phyloP scores from a whole-genome alignment of 2,888 invertebrate genomes.

The Gisinianus flammeolus region DNA sequence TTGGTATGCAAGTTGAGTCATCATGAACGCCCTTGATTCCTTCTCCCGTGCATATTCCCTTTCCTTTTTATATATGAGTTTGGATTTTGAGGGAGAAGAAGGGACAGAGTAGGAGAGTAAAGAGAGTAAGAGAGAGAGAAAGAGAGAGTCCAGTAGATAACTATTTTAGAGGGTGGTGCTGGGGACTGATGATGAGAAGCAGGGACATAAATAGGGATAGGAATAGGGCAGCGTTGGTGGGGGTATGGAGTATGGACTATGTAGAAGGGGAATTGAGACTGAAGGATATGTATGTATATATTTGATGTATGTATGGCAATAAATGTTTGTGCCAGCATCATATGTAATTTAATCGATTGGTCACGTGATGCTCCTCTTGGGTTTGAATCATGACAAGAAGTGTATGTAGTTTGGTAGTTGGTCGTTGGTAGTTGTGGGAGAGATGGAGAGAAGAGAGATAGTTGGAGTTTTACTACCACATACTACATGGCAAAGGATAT shows the following conservation, averaged over 20 bases:
- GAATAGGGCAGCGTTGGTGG: no score
- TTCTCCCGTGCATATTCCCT: not conserved
- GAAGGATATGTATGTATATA: no score
- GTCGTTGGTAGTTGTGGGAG: no score
- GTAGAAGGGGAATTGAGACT: conserved; percentile 13
- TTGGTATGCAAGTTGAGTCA: not conserved
- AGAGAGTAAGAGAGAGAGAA: not conserved
- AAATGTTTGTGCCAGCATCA: conserved; percentile 35
- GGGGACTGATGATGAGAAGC: no score
- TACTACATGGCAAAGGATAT: not conserved
- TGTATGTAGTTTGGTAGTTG: no score
- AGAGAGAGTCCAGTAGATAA: not conserved
- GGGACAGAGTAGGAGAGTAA: not conserved
- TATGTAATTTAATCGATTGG: conserved; percentile 42
- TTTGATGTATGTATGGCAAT: conserved; percentile 22
- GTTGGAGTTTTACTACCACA: no score
- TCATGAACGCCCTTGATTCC: not conserved
- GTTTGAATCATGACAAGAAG: conserved; percentile 23
- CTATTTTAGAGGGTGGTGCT: no score
- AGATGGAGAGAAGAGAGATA: no score
- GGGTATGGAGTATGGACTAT: conserved; percentile 10
- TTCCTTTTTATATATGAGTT: not conserved
- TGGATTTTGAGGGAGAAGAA: not conserved
- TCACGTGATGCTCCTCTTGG: conserved; percentile 32
- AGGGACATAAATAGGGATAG: no score